Evolutionary conservation across 2,113 vertebrate genomes (phyloP).

Genomic region (Montifringilla adamsi): DNA sequence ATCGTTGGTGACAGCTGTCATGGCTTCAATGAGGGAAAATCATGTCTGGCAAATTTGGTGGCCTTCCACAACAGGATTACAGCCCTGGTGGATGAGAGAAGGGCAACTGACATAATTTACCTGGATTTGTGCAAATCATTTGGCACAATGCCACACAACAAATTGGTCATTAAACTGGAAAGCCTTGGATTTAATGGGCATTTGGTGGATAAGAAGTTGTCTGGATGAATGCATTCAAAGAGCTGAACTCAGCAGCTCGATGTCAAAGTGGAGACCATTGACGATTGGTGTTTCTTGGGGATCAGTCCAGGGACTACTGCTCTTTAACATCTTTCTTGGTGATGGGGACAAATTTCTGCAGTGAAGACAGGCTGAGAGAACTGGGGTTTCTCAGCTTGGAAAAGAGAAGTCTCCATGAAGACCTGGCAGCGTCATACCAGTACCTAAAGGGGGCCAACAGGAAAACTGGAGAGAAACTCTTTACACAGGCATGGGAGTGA

Average conservation of each 20-base stretch:
- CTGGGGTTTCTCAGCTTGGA: background rate
- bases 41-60: background rate
- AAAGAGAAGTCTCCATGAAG: background rate
- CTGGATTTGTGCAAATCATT: background rate
- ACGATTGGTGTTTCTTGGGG: background rate
- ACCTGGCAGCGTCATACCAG: background rate
- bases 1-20: background rate
- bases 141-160: accelerated
- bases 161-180: background rate
- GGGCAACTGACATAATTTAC: background rate
- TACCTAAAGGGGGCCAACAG: too few species aligned
- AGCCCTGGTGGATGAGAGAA: background rate
- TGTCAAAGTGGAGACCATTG: too few species aligned
- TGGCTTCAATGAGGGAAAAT: background rate
- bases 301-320: too few species aligned
- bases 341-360: background rate
- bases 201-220: background rate
- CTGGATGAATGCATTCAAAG: accelerated
- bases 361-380: background rate
- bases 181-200: background rate
- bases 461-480: background rate
- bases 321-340: background rate
- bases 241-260: accelerated
- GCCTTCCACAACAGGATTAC: background rate
- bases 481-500: background rate